Base-by-base conservation (phyloP, 2,888 invertebrate genomes). In the Tinea trinotella region DNA sequence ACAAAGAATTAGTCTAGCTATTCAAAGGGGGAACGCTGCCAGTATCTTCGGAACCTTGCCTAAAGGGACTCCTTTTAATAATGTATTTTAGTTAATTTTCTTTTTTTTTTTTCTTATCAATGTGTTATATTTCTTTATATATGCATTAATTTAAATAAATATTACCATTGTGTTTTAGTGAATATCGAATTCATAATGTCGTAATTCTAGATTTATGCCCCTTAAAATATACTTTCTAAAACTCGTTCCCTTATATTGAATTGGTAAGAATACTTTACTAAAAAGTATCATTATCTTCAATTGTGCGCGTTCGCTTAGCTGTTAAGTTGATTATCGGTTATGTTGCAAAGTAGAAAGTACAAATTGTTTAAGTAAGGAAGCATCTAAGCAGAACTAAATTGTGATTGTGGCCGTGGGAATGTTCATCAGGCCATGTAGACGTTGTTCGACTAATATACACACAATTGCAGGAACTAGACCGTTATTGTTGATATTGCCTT, bases 341-440 rank as follows among this genome's bases (percentile, higher is more conserved):
- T 19, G 19, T 46, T 46, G 19, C 46, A 19, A 10, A 19, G 46
- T 46, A 46, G 46, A 46, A 46, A 46, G 46, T 46, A 3, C 46
- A 46, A 17, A 3, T 19, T n/a, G 17, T 46, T 19, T 17, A 46
- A 46, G 46, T 17, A 46, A 12, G 46, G 46, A 46, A 46, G 46
- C 46, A 19, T 46, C 40, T 40, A 15, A 40, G 40, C 46, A 46
- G 46, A 46, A 46, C 46, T 19, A 19, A 46, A 46, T 17, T 18
- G 46, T 19, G 46, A 46, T 46, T 46, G 46, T 46, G 15, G 46
- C 19, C 46, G 46, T 46, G 46, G 46, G 46, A 46, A 46, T 46
- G 46, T 46, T 46, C 19, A 46, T 46, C 46, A 46, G 46, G 3
- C 46, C 46, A 46, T 46, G 17, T 10, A 46, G 7, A 46, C 46